Conservation (phyloP, 2,113 vertebrate species). For the Erythrocercus mccallii region DNA sequence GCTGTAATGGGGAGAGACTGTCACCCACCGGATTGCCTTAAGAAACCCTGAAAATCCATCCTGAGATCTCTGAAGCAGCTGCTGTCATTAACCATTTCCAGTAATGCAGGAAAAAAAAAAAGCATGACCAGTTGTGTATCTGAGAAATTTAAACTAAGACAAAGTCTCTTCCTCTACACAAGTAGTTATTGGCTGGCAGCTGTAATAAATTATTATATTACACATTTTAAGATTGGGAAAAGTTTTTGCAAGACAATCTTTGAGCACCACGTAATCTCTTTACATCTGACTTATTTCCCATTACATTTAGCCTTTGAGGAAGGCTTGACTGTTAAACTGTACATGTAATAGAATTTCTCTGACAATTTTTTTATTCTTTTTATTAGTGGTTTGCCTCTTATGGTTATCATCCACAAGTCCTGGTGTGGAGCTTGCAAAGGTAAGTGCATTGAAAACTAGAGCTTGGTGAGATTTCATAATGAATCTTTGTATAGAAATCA, state of each 20-base stretch:
- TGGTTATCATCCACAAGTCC: slow-evolving; percentile 96
- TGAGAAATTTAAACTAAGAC: background rate
- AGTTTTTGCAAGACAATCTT: background rate
- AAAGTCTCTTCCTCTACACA: background rate
- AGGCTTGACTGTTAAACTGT: background rate
- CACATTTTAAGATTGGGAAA: background rate
- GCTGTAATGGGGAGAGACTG: background rate
- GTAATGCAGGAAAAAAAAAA: background rate
- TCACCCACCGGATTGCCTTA: background rate
- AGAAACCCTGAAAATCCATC: background rate
- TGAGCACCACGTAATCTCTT: background rate
- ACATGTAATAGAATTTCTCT: background rate
- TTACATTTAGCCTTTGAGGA: background rate
- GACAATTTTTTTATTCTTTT: background rate
- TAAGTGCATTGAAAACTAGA: slow-evolving; percentile 46
- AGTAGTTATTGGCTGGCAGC: background rate
- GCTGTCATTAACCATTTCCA: background rate
- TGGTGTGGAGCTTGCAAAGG: slow-evolving; percentile 99
- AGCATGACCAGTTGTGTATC: background rate
- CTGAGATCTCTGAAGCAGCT: background rate
- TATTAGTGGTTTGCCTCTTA: slow-evolving; percentile 88
- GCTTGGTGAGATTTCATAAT: background rate
- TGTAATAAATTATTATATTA: background rate
- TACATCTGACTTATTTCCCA: background rate
- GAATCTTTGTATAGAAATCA: background rate